These are phyloP conservation scores for Schmidtea mediterranea DNA, from an alignment of 1,140 invertebrate genomes.

Conservation along the genomic window DNA sequence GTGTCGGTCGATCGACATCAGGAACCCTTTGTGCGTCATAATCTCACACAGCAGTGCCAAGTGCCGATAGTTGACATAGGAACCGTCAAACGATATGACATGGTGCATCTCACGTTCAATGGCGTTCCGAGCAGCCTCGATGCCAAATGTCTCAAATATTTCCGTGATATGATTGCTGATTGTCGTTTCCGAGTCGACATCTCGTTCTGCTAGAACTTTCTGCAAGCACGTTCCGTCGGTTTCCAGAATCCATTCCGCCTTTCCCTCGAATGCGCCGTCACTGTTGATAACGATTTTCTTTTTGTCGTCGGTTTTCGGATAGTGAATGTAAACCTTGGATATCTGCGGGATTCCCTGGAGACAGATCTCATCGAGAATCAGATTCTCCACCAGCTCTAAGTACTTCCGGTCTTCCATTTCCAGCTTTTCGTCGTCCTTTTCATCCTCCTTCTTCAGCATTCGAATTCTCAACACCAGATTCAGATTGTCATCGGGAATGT, in stretches of 20 bases:
- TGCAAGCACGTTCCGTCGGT: slow-evolving; percentile 92
- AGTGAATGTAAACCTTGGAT: slow-evolving; percentile 65
- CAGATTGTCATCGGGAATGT: slow-evolving; percentile 99
- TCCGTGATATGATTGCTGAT: slow-evolving; percentile 99
- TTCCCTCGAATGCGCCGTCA: slow-evolving; percentile 85
- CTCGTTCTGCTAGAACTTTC: slow-evolving; percentile 54
- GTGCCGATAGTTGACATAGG: slow-evolving; percentile 98
- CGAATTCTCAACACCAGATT: slow-evolving; percentile 84
- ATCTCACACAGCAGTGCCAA: slow-evolving; percentile 93
- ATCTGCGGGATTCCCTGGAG: slow-evolving; percentile 47
- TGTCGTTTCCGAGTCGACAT: slow-evolving; percentile 82
- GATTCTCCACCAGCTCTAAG: slow-evolving; percentile 83
- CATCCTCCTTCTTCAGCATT: slow-evolving; percentile 72
- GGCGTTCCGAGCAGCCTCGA: slow-evolving; percentile 77
- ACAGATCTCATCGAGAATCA: slow-evolving; percentile 95
- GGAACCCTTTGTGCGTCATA: slow-evolving; percentile 97
- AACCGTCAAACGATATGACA: slow-evolving; percentile 91
- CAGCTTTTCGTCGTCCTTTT: slow-evolving; percentile 37
- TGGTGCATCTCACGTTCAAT: slow-evolving; percentile 99
- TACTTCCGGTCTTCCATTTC: slow-evolving; percentile 99
- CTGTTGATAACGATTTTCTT: slow-evolving; percentile 87
- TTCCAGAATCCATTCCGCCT: slow-evolving; percentile 96
- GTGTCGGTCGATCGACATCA: slow-evolving; percentile 99
- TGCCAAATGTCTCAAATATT: slow-evolving; percentile 76
- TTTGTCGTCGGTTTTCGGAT: slow-evolving; percentile 89